Evolutionary conservation across 1,140 invertebrate genomes (phyloP).

Genomic region (Stratiolaelaps scimitus): DNA sequence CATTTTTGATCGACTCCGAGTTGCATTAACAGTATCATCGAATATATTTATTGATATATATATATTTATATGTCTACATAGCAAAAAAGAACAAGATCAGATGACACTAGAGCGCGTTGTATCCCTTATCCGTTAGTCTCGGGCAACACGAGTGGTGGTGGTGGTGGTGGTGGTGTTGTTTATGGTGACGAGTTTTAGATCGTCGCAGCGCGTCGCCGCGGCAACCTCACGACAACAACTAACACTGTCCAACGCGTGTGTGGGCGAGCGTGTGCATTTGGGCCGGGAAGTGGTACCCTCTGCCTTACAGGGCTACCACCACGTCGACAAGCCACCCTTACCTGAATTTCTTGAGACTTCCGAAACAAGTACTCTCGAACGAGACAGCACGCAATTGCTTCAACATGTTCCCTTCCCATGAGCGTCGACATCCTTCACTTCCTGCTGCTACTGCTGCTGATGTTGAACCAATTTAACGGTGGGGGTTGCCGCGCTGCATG

Average conservation of each 20-base stretch:
- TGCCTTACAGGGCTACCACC: not conserved
- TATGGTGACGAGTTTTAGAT: not conserved
- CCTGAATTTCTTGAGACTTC: slow-evolving; percentile 20
- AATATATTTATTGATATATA: too few relatives aligned
- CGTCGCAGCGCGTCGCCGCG: not conserved
- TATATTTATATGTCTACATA: too few relatives aligned
- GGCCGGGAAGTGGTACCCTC: not conserved
- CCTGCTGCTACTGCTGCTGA: too few relatives aligned
- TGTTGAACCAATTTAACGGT: too few relatives aligned
- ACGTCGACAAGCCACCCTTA: not conserved
- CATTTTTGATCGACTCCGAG: too few relatives aligned
- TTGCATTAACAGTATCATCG: not conserved
- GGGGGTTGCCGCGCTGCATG: too few relatives aligned
- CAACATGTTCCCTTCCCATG: slow-evolving; percentile 14
- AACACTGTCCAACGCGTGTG: not conserved
- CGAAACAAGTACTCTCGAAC: slow-evolving; percentile 19
- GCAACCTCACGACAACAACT: not conserved
- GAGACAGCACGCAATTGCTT: slow-evolving; percentile 22
- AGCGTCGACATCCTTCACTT: not conserved
- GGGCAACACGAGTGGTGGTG: not conserved
- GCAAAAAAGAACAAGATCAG: too few relatives aligned
- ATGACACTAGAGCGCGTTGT: too few relatives aligned
- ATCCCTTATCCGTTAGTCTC: too few relatives aligned
- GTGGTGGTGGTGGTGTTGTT: too few relatives aligned
- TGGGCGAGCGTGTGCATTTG: not conserved